Conservation (phyloP, 2,797 vertebrate species). For the Heliangelus exortis region DNA sequence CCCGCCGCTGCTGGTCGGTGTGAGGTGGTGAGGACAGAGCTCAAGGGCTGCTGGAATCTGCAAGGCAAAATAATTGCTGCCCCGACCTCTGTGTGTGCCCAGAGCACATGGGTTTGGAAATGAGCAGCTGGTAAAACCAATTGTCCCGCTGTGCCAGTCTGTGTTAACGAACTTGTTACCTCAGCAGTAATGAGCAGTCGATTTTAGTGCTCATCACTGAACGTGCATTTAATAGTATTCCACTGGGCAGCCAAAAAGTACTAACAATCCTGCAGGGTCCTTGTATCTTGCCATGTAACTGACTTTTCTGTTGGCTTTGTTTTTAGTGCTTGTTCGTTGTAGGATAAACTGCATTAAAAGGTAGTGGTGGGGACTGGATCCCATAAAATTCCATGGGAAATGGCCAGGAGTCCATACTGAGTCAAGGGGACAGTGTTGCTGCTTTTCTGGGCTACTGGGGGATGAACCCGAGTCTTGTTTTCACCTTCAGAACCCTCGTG, state of each 20-base stretch:
- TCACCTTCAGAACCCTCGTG: background rate
- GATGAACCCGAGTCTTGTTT: background rate
- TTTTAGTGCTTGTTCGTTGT: fast-evolving
- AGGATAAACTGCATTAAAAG: background rate
- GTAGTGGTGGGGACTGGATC: background rate
- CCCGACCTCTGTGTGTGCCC: background rate
- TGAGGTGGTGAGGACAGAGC: no score
- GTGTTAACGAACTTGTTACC: fast-evolving
- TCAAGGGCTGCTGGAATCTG: no score
- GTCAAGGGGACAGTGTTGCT: background rate
- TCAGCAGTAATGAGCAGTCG: fast-evolving
- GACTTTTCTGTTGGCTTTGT: background rate
- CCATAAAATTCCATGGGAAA: background rate
- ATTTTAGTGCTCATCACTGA: background rate
- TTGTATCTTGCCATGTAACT: background rate
- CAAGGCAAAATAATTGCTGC: fast-evolving
- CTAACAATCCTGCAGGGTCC: background rate
- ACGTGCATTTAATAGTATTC: fast-evolving
- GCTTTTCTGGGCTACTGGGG: background rate
- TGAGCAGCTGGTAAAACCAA: fast-evolving
- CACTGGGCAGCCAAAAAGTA: background rate
- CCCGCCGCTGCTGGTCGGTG: background rate
- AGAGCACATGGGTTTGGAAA: background rate
- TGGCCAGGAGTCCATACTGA: no score
- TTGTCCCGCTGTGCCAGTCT: background rate